Conservation (phyloP, 1,140 invertebrate genomes). For the Tribolium castaneum region DNA sequence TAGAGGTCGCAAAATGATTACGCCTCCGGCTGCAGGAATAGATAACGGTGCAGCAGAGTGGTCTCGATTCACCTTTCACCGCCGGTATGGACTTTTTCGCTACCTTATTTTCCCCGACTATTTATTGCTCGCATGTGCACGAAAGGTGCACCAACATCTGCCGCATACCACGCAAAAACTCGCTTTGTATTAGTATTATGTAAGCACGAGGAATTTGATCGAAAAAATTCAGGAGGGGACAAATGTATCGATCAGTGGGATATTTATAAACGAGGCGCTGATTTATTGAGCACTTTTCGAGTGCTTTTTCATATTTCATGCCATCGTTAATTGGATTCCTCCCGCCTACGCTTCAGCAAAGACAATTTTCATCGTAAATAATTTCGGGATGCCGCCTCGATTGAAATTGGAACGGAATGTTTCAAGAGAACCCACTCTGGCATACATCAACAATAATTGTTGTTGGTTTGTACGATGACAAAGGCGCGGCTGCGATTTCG, state of each 20-base stretch:
- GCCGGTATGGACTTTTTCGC: constrained; percentile 1
- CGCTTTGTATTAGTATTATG: background rate
- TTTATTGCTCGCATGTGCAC: too few species aligned
- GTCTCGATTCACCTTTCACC: background rate
- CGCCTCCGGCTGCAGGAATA: background rate
- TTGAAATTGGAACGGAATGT: constrained; percentile 8
- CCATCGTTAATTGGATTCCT: constrained; percentile 29
- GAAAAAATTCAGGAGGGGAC: too few species aligned
- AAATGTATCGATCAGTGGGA: background rate
- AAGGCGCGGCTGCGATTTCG: constrained; percentile 8
- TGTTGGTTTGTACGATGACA: constrained; percentile 5
- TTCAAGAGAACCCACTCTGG: constrained; percentile 7
- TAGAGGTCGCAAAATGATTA: background rate
- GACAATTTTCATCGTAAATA: constrained; percentile 24
- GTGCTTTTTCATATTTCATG: constrained; percentile 31
- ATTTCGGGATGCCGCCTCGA: background rate
- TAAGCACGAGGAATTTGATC: background rate
- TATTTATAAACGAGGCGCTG: constrained; percentile 30
- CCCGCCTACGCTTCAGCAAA: background rate
- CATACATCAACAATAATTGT: background rate
- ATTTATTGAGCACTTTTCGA: constrained; percentile 26
- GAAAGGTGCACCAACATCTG: constrained; percentile 22
- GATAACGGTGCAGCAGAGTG: background rate
- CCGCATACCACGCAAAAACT: background rate
- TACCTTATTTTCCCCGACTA: background rate